Percentiles rank a stretch among this genome's conserved stretches.
phyloP scores from a whole-genome alignment of 2,888 invertebrate genomes.

The Labia minor region DNA sequence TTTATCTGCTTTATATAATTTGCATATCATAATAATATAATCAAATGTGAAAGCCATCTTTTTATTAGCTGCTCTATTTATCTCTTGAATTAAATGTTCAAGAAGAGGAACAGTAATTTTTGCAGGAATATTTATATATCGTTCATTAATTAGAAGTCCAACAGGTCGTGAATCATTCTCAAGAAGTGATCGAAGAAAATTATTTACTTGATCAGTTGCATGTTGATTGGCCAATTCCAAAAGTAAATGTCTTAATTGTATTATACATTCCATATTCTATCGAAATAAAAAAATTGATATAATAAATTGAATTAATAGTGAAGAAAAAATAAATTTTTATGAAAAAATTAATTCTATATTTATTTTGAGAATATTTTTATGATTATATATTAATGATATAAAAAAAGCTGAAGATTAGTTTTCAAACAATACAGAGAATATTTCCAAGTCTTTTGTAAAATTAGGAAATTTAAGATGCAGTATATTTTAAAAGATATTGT shows the following conservation, averaged over 20 bases:
- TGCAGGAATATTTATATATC: conserved; percentile 84
- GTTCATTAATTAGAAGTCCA: conserved; percentile 76
- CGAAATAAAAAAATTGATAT: conserved; percentile 31
- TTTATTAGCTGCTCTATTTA: conserved; percentile 59
- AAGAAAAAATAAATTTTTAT: too few relatives aligned
- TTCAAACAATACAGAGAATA: too few relatives aligned
- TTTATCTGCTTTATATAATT: conserved; percentile 70
- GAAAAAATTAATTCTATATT: conserved; percentile 68
- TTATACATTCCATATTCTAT: conserved; percentile 58
- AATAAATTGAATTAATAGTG: not conserved
- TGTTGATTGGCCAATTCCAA: conserved; percentile 55
- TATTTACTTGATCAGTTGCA: conserved; percentile 47
- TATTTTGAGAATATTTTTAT: too few relatives aligned
- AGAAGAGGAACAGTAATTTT: conserved; percentile 75
- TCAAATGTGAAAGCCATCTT: conserved; percentile 70
- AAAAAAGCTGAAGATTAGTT: too few relatives aligned
- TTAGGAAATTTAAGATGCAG: too few relatives aligned
- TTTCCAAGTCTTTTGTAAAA: too few relatives aligned
- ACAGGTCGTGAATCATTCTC: conserved; percentile 50
- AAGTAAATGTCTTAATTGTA: conserved; percentile 58
- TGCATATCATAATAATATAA: conserved; percentile 68
- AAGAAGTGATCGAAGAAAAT: conserved; percentile 53
- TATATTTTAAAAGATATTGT: too few relatives aligned
- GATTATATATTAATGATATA: too few relatives aligned
- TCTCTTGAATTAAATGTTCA: conserved; percentile 63